A percentile compares a stretch with the other conserved stretches of the same genome.
Evolutionary conservation across 92 coral and sea anemone genomes (phyloP).

Genomic region (Heliopora coerulea): DNA sequence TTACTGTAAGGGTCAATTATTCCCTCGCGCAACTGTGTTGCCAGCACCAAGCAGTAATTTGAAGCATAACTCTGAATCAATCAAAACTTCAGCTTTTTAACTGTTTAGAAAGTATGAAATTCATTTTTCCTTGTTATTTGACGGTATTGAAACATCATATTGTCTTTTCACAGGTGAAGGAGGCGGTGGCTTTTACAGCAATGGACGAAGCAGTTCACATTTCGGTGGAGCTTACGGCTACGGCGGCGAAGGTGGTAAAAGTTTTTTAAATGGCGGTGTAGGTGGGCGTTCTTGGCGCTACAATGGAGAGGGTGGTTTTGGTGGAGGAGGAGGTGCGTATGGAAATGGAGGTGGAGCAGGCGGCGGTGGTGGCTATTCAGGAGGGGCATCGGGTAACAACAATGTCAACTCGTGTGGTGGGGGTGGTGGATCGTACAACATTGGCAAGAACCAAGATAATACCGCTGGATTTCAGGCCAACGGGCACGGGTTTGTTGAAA

Average conservation of each 20-base stretch:
- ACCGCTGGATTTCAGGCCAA: neutral
- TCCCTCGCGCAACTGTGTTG: too few species aligned
- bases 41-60: too few species aligned
- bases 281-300: constrained; percentile 39
- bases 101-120: too few species aligned
- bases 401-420: constrained; percentile 32
- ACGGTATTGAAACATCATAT: too few species aligned
- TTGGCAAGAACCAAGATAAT: constrained; percentile 21
- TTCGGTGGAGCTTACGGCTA: constrained; percentile 46
- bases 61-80: too few species aligned
- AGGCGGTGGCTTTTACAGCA: constrained; percentile 49
- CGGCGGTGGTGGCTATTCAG: constrained; percentile 56
- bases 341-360: constrained; percentile 54
- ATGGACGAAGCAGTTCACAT: constrained; percentile 46
- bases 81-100: too few species aligned
- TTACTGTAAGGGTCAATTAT: too few species aligned
- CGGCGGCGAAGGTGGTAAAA: constrained; percentile 57
- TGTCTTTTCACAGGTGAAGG: constrained; percentile 39
- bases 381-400: constrained; percentile 32
- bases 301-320: constrained; percentile 48
- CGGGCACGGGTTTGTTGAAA: constrained; percentile 8
- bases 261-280: constrained; percentile 46
- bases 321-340: constrained; percentile 53
- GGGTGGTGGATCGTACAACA: constrained; percentile 44
- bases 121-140: too few species aligned